Evolutionary conservation across 2,797 vertebrate species (phyloP).

Genomic region (Pangasius larnaudii): DNA sequence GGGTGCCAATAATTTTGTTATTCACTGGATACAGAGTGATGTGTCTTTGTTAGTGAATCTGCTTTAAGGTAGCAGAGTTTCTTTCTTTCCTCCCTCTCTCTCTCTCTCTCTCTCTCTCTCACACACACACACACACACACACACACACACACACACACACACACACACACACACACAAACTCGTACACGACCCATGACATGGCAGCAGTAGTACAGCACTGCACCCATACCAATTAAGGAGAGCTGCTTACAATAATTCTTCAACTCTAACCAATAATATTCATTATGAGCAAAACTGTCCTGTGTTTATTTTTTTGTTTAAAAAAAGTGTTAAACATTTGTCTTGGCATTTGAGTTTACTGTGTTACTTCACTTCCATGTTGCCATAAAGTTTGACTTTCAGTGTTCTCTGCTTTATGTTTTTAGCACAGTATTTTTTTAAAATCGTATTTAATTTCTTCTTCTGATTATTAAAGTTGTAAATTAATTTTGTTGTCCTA

Average conservation of each 20-base stretch:
- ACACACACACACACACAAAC: constrained; percentile 22
- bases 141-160: background rate
- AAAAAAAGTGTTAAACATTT: too few relatives aligned
- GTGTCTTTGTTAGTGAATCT: background rate
- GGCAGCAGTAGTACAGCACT: constrained; percentile 1
- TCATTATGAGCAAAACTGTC: background rate
- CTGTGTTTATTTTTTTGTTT: background rate
- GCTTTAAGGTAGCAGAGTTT: constrained; percentile 43
- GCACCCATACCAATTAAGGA: constrained; percentile 35
- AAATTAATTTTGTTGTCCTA: background rate
- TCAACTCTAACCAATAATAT: too few relatives aligned
- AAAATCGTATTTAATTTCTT: too few relatives aligned
- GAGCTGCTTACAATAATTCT: too few relatives aligned
- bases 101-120: constrained; percentile 10
- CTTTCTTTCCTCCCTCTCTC: constrained; percentile 28
- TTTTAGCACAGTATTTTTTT: background rate
- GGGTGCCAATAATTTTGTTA: background rate
- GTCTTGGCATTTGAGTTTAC: too few relatives aligned
- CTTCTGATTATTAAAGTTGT: too few relatives aligned
- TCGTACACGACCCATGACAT: background rate
- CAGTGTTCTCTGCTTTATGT: too few relatives aligned
- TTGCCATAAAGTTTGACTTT: background rate
- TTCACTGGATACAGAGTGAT: background rate
- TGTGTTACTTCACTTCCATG: background rate
- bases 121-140: background rate